Conservation (phyloP, 2,797 vertebrate species). For the Emydoidea blandingii region DNA sequence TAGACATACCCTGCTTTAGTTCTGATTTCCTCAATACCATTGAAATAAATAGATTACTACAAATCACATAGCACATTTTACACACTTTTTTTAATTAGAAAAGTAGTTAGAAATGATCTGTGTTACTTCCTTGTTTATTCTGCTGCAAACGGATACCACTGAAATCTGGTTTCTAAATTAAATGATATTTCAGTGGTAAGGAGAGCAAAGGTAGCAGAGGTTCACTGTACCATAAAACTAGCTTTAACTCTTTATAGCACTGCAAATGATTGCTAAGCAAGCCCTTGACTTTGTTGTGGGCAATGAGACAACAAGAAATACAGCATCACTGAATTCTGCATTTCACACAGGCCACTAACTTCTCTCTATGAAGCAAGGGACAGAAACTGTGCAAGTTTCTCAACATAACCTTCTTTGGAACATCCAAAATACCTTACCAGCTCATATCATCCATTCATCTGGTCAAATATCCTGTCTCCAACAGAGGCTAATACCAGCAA, state of each 20-base stretch:
- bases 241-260: neutral
- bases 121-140: neutral
- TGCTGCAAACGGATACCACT: neutral
- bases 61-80: neutral
- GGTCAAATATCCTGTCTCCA: neutral
- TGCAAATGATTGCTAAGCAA: neutral
- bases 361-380: neutral
- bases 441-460: neutral
- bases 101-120: neutral
- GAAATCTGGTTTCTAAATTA: neutral
- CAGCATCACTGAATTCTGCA: neutral
- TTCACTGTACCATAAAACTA: neutral
- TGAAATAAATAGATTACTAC: too few species aligned
- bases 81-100: neutral
- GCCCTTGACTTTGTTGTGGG: neutral
- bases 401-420: neutral
- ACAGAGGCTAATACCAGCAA: neutral
- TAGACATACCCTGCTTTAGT: neutral
- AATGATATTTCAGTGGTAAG: neutral
- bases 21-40: neutral
- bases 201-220: neutral
- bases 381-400: neutral
- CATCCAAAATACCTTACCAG: neutral
- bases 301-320: neutral
- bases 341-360: neutral